These are phyloP conservation scores for Crotophaga sulcirostris DNA, from an alignment of 2,113 vertebrate genomes.

Conservation along the genomic window DNA sequence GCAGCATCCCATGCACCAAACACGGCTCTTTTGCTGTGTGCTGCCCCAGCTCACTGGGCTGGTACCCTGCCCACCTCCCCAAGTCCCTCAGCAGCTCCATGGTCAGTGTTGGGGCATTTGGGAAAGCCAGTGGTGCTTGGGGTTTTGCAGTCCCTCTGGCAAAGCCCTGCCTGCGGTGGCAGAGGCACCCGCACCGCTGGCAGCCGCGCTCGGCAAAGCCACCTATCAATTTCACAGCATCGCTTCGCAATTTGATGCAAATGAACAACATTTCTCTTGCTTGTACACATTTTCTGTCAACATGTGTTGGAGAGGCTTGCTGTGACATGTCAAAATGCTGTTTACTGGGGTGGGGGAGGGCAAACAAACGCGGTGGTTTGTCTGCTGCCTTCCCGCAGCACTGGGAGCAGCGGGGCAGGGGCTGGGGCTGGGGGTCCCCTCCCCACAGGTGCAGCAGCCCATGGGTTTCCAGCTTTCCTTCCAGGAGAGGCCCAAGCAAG, in stretches of 20 bases:
- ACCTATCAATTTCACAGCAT: neutral
- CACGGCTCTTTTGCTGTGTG: accelerated
- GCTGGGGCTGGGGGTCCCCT: neutral
- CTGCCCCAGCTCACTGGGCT: neutral
- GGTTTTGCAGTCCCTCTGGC: accelerated
- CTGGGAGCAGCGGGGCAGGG: neutral
- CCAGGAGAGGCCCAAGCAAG: neutral
- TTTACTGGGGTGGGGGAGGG: neutral
- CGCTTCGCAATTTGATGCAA: neutral
- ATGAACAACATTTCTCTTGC: neutral
- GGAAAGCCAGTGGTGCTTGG: neutral
- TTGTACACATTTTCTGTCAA: neutral
- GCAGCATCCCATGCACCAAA: neutral
- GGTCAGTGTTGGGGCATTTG: accelerated
- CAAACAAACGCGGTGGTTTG: neutral
- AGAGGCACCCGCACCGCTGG: neutral
- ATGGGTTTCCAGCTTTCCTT: neutral
- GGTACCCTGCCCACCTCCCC: neutral
- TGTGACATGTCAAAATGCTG: neutral
- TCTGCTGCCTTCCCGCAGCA: neutral
- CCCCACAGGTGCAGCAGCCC: neutral
- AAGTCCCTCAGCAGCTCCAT: neutral
- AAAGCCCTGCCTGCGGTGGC: neutral
- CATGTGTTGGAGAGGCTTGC: neutral
- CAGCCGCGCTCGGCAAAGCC: neutral